Percentiles rank a stretch among this genome's conserved stretches.
These are phyloP conservation scores for Coluber constrictor DNA, from an alignment of 2,797 vertebrate species.

Conservation along the genomic window DNA sequence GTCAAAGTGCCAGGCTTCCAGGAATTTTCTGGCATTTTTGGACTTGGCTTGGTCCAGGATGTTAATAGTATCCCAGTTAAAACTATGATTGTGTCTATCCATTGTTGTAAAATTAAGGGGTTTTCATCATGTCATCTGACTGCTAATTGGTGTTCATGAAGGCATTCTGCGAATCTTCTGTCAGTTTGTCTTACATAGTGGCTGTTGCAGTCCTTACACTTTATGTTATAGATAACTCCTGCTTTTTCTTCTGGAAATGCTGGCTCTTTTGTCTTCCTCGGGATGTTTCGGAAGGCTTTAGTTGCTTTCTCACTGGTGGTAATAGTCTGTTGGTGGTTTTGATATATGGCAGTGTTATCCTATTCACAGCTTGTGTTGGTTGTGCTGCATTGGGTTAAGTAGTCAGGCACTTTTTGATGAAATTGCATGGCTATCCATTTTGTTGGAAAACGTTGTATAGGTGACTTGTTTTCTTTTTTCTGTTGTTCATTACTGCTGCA, in stretches of 20 bases:
- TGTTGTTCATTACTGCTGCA: no score
- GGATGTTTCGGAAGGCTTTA: not conserved
- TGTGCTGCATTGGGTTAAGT: not conserved
- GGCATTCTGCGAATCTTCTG: no score
- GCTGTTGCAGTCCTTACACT: not conserved
- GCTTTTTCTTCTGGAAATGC: not conserved
- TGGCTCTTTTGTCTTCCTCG: not conserved
- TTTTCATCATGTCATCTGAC: not conserved
- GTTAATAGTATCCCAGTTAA: not conserved
- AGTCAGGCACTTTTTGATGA: not conserved
- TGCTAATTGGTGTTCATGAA: no score
- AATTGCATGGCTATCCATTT: not conserved
- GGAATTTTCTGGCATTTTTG: not conserved
- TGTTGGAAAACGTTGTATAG: not conserved
- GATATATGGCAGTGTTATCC: not conserved
- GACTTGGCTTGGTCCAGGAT: not conserved
- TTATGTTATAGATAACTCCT: not conserved
- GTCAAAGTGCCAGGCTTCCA: not conserved
- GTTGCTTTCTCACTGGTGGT: not conserved
- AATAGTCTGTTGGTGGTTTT: not conserved
- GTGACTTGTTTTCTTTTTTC: not conserved
- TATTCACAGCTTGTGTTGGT: not conserved
- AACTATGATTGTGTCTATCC: not conserved
- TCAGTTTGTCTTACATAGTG: not conserved
- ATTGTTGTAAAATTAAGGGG: not conserved